Conservation (phyloP, 2,888 invertebrate species). For the Leptinotarsa peninsularis region DNA sequence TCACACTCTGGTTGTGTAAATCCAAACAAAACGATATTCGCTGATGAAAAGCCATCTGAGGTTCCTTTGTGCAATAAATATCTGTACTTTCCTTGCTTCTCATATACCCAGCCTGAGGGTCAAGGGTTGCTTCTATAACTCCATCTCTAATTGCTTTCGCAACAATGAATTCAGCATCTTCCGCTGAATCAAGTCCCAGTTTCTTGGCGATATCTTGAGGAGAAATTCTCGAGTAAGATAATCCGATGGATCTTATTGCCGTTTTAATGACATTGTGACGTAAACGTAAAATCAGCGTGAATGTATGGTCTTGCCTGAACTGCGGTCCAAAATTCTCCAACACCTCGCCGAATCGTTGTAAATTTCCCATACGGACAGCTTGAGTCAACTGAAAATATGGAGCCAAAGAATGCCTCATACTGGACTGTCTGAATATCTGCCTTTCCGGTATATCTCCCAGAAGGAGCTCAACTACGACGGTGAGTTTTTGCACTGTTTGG, state of each 20-base stretch:
- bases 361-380: slow-evolving; percentile 94
- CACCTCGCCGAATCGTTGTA: slow-evolving; percentile 94
- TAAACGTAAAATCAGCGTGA: slow-evolving; percentile 93
- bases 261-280: slow-evolving; percentile 99
- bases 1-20: slow-evolving; percentile 98
- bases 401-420: slow-evolving; percentile 86
- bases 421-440: slow-evolving; percentile 92
- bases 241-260: slow-evolving; percentile 93
- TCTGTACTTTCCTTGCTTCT: slow-evolving; percentile 97
- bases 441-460: slow-evolving; percentile 98
- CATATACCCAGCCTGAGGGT: slow-evolving; percentile 96
- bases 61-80: slow-evolving; percentile 96
- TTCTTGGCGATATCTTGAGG: slow-evolving; percentile 95
- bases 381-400: slow-evolving; percentile 98
- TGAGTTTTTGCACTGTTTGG: slow-evolving; percentile 95
- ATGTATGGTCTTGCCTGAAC: slow-evolving; percentile 95
- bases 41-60: slow-evolving; percentile 95
- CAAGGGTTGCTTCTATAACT: slow-evolving; percentile 96
- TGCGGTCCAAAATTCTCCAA: slow-evolving; percentile 90
- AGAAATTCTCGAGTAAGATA: slow-evolving; percentile 96
- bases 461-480: slow-evolving; percentile 93
- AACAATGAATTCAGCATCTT: slow-evolving; percentile 99
- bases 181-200: slow-evolving; percentile 91
- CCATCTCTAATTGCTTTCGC: slow-evolving; percentile 98
- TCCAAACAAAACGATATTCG: slow-evolving; percentile 97